These are phyloP conservation scores for Pelodytes ibericus DNA, from an alignment of 2,797 vertebrate genomes.

Conservation along the genomic window DNA sequence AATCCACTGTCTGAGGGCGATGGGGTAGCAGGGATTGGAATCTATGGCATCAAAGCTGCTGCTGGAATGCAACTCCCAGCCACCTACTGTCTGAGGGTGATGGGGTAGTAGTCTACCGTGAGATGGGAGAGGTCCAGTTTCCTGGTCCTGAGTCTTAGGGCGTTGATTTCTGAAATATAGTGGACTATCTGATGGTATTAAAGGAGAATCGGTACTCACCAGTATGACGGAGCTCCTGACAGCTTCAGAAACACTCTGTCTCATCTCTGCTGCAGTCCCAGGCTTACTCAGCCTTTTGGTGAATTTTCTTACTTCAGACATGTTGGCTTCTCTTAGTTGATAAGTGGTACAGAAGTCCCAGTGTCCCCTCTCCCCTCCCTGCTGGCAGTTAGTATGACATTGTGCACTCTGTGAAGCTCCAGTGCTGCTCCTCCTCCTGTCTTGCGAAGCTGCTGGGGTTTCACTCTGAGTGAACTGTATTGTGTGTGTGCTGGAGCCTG, in stretches of 20 bases:
- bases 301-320: conserved; percentile 95
- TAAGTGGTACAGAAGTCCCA: conserved; percentile 16
- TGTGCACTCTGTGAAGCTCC: background rate
- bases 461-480: background rate
- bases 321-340: conserved; percentile 56
- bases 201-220: conserved; percentile 83
- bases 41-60: too few species aligned
- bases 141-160: too few species aligned
- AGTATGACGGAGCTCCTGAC: conserved; percentile 83
- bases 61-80: too few species aligned
- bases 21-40: too few species aligned
- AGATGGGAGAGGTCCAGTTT: too few species aligned
- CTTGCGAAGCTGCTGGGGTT: conserved; percentile 1
- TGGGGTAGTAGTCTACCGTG: too few species aligned
- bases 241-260: conserved; percentile 94
- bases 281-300: conserved; percentile 94
- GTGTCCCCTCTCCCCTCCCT: background rate
- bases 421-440: conserved; percentile 25
- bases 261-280: conserved; percentile 91
- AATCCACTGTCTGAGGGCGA: too few species aligned
- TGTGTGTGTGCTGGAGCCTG: background rate
- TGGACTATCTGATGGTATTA: too few species aligned
- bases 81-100: too few species aligned
- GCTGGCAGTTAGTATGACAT: conserved; percentile 12
- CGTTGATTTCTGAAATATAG: too few species aligned